Evolutionary conservation across 2,888 invertebrate genomes (phyloP), one percentile per base, ranked within the genome.

Genomic region (Cheilosia vulpina): DNA sequence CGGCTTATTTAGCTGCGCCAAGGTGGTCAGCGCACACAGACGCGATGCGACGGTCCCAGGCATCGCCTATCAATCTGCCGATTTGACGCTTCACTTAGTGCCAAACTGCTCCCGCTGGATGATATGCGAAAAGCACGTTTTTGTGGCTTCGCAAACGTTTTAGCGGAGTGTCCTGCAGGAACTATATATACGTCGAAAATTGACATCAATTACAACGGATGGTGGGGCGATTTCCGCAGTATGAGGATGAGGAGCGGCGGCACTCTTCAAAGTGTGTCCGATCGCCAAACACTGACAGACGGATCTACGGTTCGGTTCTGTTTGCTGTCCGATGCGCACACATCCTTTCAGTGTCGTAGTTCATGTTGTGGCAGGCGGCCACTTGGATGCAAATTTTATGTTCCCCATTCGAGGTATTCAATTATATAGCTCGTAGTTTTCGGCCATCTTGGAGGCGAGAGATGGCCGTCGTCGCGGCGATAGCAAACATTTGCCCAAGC

Each of bases 161-260:
- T 24, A 19, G 65, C 27, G 31, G 13, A 15, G 50, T 63, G 63
- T 24, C 65, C 27, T 27, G 27, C 53, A 13, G 66, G 24, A 80
- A 80, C 76, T 71, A 65, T 68, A 75, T 71, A 75, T 71, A 71
- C 85, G 77, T 81, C 81, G 66, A 81, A 85, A 85, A 85, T 85
- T 85, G 85, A 85, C 85, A 85, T 85, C 85, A 81, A 85, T 85
- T 85, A 85, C 85, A 81, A 77, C 77, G 81, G 85, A 85, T 85
- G 76, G 76, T 62, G 81, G 76, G 55, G 76, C 81, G 81, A 85
- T 85, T 81, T 81, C 52, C 66, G 72, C 50, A 72, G 81, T n/a
- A n/a, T 72, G 76, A 68, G 77, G 77, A 53, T 81, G 76, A 72
- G 81, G 77, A 58, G 76, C 19, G 21, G 85, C 85, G 85, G 85